Conservation (phyloP, 1,140 invertebrate species). For the Drosophila malerkotliana region DNA sequence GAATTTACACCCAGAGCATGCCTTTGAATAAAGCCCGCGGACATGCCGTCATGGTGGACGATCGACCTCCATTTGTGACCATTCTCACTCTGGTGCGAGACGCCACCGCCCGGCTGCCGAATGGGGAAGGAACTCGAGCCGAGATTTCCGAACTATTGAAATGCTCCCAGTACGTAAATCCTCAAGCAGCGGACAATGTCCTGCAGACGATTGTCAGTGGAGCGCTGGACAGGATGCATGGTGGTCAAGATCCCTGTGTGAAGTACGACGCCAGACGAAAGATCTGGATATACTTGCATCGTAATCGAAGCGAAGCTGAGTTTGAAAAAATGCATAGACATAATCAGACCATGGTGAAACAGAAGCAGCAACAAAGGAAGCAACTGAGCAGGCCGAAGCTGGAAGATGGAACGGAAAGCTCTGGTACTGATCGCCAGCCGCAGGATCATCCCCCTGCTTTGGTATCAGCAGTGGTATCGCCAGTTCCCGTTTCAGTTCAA, state of each 20-base stretch:
- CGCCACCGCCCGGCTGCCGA: constrained; percentile 95
- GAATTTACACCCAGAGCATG: constrained; percentile 89
- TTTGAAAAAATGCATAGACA: constrained; percentile 87
- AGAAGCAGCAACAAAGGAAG: constrained; percentile 72
- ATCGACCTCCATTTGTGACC: constrained; percentile 95
- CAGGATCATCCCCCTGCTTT: constrained; percentile 33
- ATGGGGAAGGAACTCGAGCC: constrained; percentile 95
- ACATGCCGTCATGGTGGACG: constrained; percentile 92
- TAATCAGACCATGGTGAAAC: constrained; percentile 71
- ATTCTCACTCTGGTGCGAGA: constrained; percentile 95
- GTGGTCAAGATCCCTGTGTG: constrained; percentile 95
- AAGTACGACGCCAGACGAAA: constrained; percentile 95
- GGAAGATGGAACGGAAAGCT: constrained; percentile 11
- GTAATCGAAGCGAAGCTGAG: constrained; percentile 90
- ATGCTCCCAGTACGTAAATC: constrained; percentile 91
- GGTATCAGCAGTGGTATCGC: constrained; percentile 62
- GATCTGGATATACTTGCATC: constrained; percentile 95
- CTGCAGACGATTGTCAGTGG: constrained; percentile 94
- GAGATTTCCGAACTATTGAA: constrained; percentile 88
- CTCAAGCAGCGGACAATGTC: constrained; percentile 88
- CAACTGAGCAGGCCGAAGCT: constrained; percentile 61
- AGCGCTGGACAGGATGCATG: constrained; percentile 94
- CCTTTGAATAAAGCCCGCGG: constrained; percentile 88
- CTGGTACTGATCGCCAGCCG: constrained; percentile 12
- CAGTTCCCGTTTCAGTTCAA: constrained; percentile 19